Conservation (phyloP, 1,140 invertebrate species). For the Zaprionus kolodkinae region DNA sequence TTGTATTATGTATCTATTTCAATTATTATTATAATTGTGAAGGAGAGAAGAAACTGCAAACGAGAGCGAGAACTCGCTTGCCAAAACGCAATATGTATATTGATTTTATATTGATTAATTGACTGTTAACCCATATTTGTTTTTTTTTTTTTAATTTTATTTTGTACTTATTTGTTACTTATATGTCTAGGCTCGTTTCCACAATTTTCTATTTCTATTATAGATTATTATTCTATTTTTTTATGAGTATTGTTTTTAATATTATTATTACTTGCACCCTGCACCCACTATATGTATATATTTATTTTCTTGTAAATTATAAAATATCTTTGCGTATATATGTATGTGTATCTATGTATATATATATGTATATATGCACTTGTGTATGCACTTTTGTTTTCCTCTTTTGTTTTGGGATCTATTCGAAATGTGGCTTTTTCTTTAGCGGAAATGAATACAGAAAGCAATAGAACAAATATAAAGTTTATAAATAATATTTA, state of each 20-base stretch:
- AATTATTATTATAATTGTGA: constrained; percentile 28
- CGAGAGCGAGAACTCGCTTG: constrained; percentile 14
- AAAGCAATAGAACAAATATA: constrained; percentile 31
- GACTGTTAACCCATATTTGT: constrained; percentile 67
- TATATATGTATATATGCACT: not conserved
- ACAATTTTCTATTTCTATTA: constrained; percentile 1
- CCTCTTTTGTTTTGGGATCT: constrained; percentile 5
- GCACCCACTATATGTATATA: constrained; percentile 12
- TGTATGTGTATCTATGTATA: constrained; percentile 25
- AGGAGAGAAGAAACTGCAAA: constrained; percentile 13
- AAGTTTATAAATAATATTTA: constrained; percentile 30
- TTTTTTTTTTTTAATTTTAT: constrained; percentile 44
- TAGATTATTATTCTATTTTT: constrained; percentile 6
- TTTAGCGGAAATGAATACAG: constrained; percentile 53
- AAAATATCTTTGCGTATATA: constrained; percentile 8
- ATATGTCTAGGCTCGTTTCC: constrained; percentile 62
- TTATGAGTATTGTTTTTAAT: constrained; percentile 42
- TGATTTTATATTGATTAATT: constrained; percentile 40
- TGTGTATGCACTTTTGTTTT: not conserved
- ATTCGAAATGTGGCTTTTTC: constrained; percentile 15
- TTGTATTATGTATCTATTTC: constrained; percentile 27
- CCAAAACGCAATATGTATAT: constrained; percentile 49
- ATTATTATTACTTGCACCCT: constrained; percentile 25
- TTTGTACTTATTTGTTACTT: constrained; percentile 70
- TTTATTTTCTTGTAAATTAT: constrained; percentile 29